phyloP scores from a whole-genome alignment of 92 coral and sea anemone genomes.

The Bergia sp. region DNA sequence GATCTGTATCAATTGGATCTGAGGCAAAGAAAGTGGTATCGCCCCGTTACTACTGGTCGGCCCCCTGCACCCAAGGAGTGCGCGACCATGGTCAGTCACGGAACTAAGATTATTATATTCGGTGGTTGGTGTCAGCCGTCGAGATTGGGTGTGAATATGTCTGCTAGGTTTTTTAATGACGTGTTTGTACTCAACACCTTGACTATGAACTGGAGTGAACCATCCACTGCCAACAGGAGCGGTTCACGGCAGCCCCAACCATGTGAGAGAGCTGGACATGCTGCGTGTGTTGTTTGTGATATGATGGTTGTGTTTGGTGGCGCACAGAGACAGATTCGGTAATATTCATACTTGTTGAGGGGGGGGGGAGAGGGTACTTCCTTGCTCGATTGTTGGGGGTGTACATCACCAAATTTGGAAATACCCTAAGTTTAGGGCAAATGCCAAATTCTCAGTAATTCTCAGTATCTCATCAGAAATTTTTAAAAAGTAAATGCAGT shows the following conservation, averaged over 20 bases:
- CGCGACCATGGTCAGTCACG: slow-evolving; percentile 77
- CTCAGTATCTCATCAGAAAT: too few relatives aligned
- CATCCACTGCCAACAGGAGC: slow-evolving; percentile 18
- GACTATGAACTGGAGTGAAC: slow-evolving; percentile 71
- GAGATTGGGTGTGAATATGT: slow-evolving; percentile 69
- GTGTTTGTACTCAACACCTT: slow-evolving; percentile 65
- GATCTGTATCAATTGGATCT: slow-evolving; percentile 82
- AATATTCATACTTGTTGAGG: not conserved
- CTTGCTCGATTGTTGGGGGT: too few relatives aligned
- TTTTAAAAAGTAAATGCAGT: too few relatives aligned
- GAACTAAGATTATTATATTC: slow-evolving; percentile 68
- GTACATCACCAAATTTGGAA: too few relatives aligned
- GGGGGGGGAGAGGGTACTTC: too few relatives aligned
- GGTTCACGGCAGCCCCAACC: slow-evolving; percentile 61
- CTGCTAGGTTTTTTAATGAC: slow-evolving; percentile 85
- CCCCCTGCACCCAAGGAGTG: slow-evolving; percentile 96
- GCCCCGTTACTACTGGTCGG: slow-evolving; percentile 66
- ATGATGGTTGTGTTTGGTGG: slow-evolving; percentile 96
- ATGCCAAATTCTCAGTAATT: too few relatives aligned
- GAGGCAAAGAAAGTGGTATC: slow-evolving; percentile 78
- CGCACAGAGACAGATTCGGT: slow-evolving; percentile 97
- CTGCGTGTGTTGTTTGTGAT: slow-evolving; percentile 81
- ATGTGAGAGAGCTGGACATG: slow-evolving; percentile 94
- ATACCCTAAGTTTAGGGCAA: too few relatives aligned
- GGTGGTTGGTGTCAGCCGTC: slow-evolving; percentile 99